phyloP scores from a whole-genome alignment of 2,113 vertebrate genomes.

The Mandrillus leucophaeus region DNA sequence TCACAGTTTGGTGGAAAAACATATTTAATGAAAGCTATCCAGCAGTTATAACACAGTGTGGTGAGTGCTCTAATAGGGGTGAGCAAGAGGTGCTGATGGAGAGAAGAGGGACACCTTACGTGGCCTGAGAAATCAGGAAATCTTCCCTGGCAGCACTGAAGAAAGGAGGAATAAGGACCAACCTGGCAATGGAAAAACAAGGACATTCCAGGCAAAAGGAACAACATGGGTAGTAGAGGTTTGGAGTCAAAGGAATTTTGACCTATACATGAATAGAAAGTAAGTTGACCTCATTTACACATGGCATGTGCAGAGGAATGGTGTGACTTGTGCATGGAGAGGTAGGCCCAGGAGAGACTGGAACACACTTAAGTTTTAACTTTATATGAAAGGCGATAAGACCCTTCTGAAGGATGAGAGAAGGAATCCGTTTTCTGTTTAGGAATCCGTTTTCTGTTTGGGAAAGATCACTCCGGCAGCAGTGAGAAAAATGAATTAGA shows the following conservation, averaged over 20 bases:
- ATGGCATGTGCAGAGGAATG: accelerated
- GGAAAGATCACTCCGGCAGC: not conserved
- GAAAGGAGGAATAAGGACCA: not conserved
- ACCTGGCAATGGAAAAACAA: not conserved
- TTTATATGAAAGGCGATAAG: not conserved
- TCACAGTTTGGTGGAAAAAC: not conserved
- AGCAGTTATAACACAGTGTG: not conserved
- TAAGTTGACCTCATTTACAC: not conserved
- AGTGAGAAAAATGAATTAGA: not conserved
- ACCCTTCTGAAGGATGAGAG: not conserved
- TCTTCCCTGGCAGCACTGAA: not conserved
- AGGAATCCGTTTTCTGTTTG: not conserved
- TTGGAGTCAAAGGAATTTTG: not conserved
- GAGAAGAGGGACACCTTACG: not conserved
- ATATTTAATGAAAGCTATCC: not conserved
- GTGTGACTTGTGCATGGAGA: not conserved
- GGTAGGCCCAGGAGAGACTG: too few species aligned
- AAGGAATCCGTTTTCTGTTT: not conserved
- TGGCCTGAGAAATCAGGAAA: not conserved
- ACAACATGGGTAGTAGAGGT: not conserved
- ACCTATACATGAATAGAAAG: not conserved
- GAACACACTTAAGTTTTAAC: not conserved
- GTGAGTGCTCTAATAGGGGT: too few species aligned
- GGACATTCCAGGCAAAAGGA: not conserved
- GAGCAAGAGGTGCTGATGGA: not conserved